Evolutionary conservation across 2,888 invertebrate genomes (phyloP), one percentile per base, ranked within the genome.

Genomic region (Orchesella flavescens): DNA sequence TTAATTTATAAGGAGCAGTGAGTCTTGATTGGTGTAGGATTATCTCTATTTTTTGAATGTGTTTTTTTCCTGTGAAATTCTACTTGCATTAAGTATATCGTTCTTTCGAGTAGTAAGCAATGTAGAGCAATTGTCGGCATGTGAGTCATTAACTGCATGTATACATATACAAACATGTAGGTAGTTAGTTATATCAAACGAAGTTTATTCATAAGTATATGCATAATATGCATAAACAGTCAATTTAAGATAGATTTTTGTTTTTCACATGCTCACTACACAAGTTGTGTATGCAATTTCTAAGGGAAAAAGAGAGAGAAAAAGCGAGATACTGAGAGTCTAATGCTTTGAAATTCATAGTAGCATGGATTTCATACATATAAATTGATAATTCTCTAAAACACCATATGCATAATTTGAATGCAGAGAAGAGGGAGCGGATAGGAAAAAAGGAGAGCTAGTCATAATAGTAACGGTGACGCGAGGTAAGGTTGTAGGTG

Each of bases 371-470:
- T 83, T 77, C 76, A 83, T 83, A 76, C 83, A 77, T 83, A 83
- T 83, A 83, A 77, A 83, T 83, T 83, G 83, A 76, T 77, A 83
- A 81, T 75, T 81, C 81, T 57, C n/a, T 61, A 80, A 81, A 80
- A 81, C 15, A 68, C 68, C 61, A 75, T 81, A 81, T 81, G 81
- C 81, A 75, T 69, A 49, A 46, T 44, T n/a, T 24, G 24, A 10
- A 24, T 53, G 19, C 15, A 57, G 15, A 43, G 57, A 53, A 21
- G 15, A 55, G 3, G 15, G 17, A 72, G 23, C 24, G 24, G 21
- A 19, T 49, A 61, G 1, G 21, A 13, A 21, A 72, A n/a, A 63
- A 19, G 21, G 15, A 21, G 24, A 75, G 55, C 17, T 15, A 66
- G 24, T 23, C 75, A 19, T 66, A 43, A 43, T 75, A 44, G 44